A percentile compares a stretch with the other conserved stretches of the same genome.
Evolutionary conservation across 2,888 invertebrate species (phyloP).

Genomic region (Callimorpha dominula): DNA sequence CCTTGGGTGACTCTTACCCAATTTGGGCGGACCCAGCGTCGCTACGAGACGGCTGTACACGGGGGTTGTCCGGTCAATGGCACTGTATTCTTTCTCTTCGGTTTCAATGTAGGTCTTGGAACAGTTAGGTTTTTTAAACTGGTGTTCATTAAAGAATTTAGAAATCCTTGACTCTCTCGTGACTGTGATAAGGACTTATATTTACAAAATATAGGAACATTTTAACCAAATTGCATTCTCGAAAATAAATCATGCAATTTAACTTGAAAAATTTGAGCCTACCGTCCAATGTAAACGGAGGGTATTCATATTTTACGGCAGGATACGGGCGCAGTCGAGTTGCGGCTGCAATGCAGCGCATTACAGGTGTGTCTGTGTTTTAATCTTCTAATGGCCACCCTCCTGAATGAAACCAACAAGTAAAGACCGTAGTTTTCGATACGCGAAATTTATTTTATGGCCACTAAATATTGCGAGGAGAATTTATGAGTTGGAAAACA

Average conservation of each 20-base stretch:
- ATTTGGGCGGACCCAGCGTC: too few species aligned
- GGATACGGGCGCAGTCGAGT: slow-evolving; percentile 42
- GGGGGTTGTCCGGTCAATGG: too few species aligned
- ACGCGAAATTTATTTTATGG: slow-evolving; percentile 47
- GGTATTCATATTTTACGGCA: slow-evolving; percentile 55
- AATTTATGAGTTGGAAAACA: not conserved
- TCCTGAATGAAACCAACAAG: slow-evolving; percentile 36
- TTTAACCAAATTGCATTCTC: slow-evolving; percentile 2
- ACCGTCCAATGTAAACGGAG: slow-evolving; percentile 44
- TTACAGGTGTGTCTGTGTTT: slow-evolving; percentile 75
- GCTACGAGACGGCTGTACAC: too few species aligned
- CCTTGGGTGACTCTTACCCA: too few species aligned
- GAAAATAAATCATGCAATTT: slow-evolving; percentile 17
- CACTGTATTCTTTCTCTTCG: too few species aligned
- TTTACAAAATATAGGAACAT: not conserved
- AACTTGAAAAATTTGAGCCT: slow-evolving; percentile 47
- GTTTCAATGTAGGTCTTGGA: too few species aligned
- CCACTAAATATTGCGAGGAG: not conserved
- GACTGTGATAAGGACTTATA: too few species aligned
- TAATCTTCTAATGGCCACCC: slow-evolving; percentile 78
- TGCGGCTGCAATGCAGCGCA: slow-evolving; percentile 62
- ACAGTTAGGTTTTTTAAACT: too few species aligned
- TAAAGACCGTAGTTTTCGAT: slow-evolving; percentile 45
- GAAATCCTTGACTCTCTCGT: too few species aligned
- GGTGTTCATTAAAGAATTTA: too few species aligned